Evolutionary conservation across 2,888 invertebrate species (phyloP).

Genomic region (Suillia variegata): DNA sequence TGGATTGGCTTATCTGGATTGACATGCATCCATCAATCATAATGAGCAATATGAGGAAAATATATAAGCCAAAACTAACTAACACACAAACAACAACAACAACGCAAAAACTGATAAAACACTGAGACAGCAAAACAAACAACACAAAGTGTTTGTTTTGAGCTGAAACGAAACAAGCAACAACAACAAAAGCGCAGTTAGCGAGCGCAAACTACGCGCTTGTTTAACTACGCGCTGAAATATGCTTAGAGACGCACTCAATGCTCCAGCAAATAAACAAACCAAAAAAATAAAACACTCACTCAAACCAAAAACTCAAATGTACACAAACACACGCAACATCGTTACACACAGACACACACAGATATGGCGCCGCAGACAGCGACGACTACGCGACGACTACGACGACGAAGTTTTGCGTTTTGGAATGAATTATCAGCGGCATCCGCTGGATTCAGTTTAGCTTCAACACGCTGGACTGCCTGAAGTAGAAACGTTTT

Average conservation of each 20-base stretch:
- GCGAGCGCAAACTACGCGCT: too few species aligned
- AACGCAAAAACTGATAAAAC: constrained; percentile 1
- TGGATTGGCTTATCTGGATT: constrained; percentile 30
- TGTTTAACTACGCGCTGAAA: too few species aligned
- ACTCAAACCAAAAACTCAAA: not conserved
- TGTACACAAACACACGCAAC: not conserved
- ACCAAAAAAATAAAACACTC: not conserved
- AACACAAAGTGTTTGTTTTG: too few species aligned
- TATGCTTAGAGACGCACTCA: too few species aligned
- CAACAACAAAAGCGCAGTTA: constrained; percentile 1
- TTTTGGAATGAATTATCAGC: constrained; percentile 8
- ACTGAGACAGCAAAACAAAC: not conserved
- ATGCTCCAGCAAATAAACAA: not conserved
- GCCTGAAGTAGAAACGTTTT: not conserved
- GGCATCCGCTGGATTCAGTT: constrained; percentile 6
- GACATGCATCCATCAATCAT: constrained; percentile 40
- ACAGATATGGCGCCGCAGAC: not conserved
- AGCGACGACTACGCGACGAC: not conserved
- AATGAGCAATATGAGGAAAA: constrained; percentile 5
- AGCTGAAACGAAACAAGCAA: too few species aligned
- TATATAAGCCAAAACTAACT: too few species aligned
- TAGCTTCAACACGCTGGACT: constrained; percentile 10
- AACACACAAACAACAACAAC: too few species aligned
- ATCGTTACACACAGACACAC: not conserved
- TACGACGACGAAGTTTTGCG: too few species aligned